Base-by-base conservation (phyloP, 1,140 invertebrate genomes). In the Sinella curviseta region DNA sequence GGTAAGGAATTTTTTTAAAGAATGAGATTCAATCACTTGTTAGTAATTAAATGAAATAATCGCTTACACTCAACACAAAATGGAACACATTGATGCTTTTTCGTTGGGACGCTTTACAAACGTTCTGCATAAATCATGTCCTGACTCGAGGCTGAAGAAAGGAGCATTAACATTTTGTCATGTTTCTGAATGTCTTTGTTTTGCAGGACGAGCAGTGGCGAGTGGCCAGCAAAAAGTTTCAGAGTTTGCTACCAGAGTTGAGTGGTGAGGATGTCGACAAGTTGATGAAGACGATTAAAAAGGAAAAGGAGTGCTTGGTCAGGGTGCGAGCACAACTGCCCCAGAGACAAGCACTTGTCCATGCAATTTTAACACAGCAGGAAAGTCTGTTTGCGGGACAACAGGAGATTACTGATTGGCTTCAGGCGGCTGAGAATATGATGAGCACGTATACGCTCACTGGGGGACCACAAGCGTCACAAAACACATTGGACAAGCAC, bases 161-260 rank as follows among this genome's bases (percentile, higher is more conserved):
- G n/a, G n/a, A n/a, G n/a, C n/a, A n/a, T n/a, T n/a, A n/a, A n/a
- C n/a, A n/a, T n/a, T n/a, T n/a, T n/a, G n/a, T n/a, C n/a, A n/a
- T n/a, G n/a, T n/a, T n/a, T n/a, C n/a, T n/a, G n/a, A n/a, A n/a
- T n/a, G n/a, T n/a, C n/a, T n/a, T n/a, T n/a, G n/a, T n/a, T n/a
- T n/a, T n/a, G n/a, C n/a, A n/a, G n/a, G 96, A 98, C 86, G 93
- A 94, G 79, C 86, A 96, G 0, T 97, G 97, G 86, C 97, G 97
- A 86, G 92, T 90, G 70, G 92, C 95, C 39, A 95, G 94, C 83
- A 94, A 94, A 85, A 95, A 93, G 73, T 97, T 97, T 86, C 97
- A 98, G 87, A 90, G 90, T 4, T 89, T 97, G 0, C 95, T 97
- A 24, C 94, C 93, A 83, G 95, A 97, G 86, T 88, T 97, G n/a